Conservation (phyloP, 2,113 vertebrate genomes). For the Bos indicus region DNA sequence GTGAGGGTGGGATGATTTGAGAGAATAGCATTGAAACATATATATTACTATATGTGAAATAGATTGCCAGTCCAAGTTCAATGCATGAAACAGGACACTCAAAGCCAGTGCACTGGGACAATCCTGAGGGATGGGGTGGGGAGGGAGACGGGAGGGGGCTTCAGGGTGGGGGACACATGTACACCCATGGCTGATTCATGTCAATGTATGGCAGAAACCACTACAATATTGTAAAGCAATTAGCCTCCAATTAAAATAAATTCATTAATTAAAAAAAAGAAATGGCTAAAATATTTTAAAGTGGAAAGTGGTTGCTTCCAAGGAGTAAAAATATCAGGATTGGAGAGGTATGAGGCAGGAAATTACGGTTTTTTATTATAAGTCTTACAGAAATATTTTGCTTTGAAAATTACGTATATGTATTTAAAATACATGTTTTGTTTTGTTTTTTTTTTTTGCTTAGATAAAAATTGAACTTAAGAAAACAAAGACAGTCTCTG, state of each 20-base stretch:
- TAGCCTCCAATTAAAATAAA: neutral
- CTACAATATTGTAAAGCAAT: neutral
- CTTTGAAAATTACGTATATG: neutral
- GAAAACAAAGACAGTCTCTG: neutral
- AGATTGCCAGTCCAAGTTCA: neutral
- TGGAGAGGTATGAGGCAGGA: neutral
- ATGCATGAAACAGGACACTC: neutral
- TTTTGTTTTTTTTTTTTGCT: neutral
- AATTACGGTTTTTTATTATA: neutral
- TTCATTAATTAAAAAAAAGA: neutral
- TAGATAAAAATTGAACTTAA: neutral
- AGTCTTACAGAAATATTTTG: neutral
- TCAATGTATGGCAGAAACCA: neutral
- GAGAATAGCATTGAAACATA: neutral
- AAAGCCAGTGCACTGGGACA: neutral
- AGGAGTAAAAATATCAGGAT: neutral
- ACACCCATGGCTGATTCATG: neutral
- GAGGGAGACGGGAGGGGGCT: neutral
- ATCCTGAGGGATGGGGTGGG: neutral
- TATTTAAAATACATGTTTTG: rapidly evolving
- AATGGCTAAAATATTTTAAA: neutral
- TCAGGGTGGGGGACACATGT: neutral
- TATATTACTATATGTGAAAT: neutral
- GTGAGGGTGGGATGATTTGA: neutral
- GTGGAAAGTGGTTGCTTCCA: neutral